Base-by-base conservation (phyloP, 1,140 invertebrate genomes). In the Drosophila ambigua region DNA sequence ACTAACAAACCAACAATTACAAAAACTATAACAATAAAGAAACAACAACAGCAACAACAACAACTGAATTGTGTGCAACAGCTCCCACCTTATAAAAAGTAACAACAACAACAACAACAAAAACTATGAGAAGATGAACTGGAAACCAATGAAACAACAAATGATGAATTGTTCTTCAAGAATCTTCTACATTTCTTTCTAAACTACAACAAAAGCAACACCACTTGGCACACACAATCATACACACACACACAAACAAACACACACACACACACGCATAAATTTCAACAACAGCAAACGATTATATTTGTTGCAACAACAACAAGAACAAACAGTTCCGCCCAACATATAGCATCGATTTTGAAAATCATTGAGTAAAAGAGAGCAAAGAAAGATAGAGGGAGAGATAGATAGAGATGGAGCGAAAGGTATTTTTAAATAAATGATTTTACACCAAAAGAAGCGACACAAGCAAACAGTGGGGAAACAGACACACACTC, bases 321-420 rank as follows among this genome's bases (percentile, higher is more conserved):
- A 64, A 54, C 51, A 51, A 35, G 26, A 64, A 54, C 51, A 61
- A 71, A 66, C 80, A 90, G 85, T 89, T 89, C 85, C 84, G 85
- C 85, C 84, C 85, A 85, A 90, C 71, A 90, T 77, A 72, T 87
- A 80, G 73, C 80, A 89, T 90, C 84, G 84, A 89, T 90, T 84
- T 90, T 85, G 74, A 90, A 85, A 90, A 90, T 87, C 78, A 88
- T 77, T 52, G 63, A 57, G 59, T 57, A 44, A 55, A 53, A 44
- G 24, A 69, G 43, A 45, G 51, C 48, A 35, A 49, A 51, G 73
- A 62, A 62, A 41, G 55, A 44, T 59, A 57, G 51, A 41, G 53
- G 59, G 31, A 16, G 16, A n/a, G n/a, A n/a, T n/a, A n/a, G n/a
- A 16, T 16, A 1, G 16, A 58, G 54, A 63, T 41, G 65, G 51